Evolutionary conservation across 2,888 invertebrate species (phyloP).

Genomic region (Ariolimax columbianus): DNA sequence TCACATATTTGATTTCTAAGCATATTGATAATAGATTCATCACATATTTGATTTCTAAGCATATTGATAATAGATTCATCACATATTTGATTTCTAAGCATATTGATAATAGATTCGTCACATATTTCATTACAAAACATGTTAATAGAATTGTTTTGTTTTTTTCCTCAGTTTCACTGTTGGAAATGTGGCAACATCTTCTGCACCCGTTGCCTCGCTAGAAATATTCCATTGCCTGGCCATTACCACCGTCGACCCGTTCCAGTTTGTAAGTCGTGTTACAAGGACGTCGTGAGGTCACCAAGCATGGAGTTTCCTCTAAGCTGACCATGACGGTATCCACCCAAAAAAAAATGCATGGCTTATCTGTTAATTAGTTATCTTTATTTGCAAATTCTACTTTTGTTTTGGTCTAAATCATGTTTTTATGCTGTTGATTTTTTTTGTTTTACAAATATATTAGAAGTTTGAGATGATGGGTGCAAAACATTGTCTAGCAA

Average conservation of each 20-base stretch:
- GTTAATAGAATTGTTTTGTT: neutral
- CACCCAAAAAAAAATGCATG: neutral
- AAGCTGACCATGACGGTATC: conserved; percentile 53
- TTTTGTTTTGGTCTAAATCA: neutral
- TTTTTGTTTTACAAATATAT: too few relatives aligned
- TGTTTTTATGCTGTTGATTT: too few relatives aligned
- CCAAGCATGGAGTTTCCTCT: conserved; percentile 69
- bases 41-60: too few relatives aligned
- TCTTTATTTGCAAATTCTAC: neutral
- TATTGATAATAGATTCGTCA: too few relatives aligned
- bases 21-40: too few relatives aligned
- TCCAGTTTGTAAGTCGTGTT: conserved; percentile 93
- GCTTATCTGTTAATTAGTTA: neutral
- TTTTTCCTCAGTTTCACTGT: conserved; percentile 89
- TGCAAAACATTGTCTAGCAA: too few relatives aligned
- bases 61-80: too few relatives aligned
- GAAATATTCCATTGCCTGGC: conserved; percentile 87
- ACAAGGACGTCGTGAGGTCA: conserved; percentile 78
- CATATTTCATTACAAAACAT: too few relatives aligned
- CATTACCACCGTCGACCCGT: conserved; percentile 88
- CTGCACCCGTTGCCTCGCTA: conserved; percentile 93
- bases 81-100: too few relatives aligned
- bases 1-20: too few relatives aligned
- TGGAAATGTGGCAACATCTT: conserved; percentile 96
- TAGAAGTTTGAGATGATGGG: too few relatives aligned